A percentile compares a stretch with the other conserved stretches of the same genome.
These are phyloP conservation scores for Ceratina japonica DNA, from an alignment of 1,140 invertebrate genomes.

Conservation along the genomic window DNA sequence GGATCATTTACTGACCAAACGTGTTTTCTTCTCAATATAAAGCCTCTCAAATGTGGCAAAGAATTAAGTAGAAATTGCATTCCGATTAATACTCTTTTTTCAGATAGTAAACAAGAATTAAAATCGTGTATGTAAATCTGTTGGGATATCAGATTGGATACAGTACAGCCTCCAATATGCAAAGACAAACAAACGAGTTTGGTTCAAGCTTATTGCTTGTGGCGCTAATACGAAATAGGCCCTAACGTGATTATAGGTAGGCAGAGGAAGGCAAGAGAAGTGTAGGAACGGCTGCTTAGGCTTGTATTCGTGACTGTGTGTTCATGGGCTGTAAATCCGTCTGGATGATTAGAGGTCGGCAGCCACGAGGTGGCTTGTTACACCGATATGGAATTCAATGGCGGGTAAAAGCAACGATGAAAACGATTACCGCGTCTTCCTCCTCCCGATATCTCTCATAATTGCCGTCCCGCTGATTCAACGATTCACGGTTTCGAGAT, in stretches of 20 bases:
- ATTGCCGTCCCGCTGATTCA: not conserved
- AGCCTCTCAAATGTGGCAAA: too few relatives aligned
- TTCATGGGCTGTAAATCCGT: constrained; percentile 57
- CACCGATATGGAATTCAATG: constrained; percentile 60
- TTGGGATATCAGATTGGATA: not conserved
- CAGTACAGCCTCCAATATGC: not conserved
- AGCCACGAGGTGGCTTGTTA: constrained; percentile 52
- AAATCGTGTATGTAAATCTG: too few relatives aligned
- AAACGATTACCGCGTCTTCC: constrained; percentile 47
- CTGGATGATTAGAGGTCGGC: constrained; percentile 60
- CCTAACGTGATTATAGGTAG: constrained; percentile 38
- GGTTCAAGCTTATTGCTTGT: not conserved
- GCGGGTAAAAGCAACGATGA: constrained; percentile 47
- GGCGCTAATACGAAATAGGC: constrained; percentile 37
- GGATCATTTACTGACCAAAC: too few relatives aligned
- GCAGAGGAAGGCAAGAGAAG: not conserved
- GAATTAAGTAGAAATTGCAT: too few relatives aligned
- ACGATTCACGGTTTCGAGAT: constrained; percentile 18
- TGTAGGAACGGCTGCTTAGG: constrained; percentile 30
- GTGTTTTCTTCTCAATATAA: too few relatives aligned
- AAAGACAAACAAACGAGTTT: not conserved
- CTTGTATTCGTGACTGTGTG: constrained; percentile 21
- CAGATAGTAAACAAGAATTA: too few relatives aligned
- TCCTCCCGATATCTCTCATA: constrained; percentile 13
- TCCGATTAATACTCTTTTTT: too few relatives aligned